Evolutionary conservation across 2,113 vertebrate species (phyloP), one percentile per base, ranked within the genome.

Genomic region (Heterochromis multidens): DNA sequence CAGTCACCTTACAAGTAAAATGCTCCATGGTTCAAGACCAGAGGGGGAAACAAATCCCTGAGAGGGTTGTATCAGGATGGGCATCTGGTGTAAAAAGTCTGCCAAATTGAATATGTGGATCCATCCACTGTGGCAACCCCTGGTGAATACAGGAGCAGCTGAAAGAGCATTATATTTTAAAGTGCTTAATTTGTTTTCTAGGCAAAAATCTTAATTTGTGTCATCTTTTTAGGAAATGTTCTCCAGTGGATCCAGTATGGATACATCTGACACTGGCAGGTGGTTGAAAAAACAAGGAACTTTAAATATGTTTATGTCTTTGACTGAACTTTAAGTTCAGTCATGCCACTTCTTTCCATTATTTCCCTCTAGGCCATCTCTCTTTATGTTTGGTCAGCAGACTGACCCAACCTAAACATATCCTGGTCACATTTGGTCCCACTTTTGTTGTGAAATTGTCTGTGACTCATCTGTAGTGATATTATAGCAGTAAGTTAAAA

Each of bases 311-410:
- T n/a, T n/a, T n/a, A n/a, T n/a, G n/a, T n/a, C n/a, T n/a, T n/a
- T n/a, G n/a, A n/a, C n/a, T n/a, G n/a, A n/a, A n/a, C n/a, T n/a
- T n/a, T n/a, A n/a, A n/a, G n/a, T n/a, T n/a, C 63, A 46, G 63
- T 70, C n/a, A 67, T 7, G 16, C 37, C 63, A 67, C 4, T 23
- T 27, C 23, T 46, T 40, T 61, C 37, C 31, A 0, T 33, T 11
- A 29, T 29, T 61, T 9, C 14, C 43, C 78, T 49, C n/a, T 21
- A 37, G 21, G 62, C 33, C 13, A 16, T 65, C 37, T 74, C 4
- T 54, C 46, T 52, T 17, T 0, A 5, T 31, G 46, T 74, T 1
- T 74, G 54, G 17, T 0, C 46, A 74, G 46, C 1, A 74, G 21
- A 74, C 27, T 33, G 46, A 74, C 46, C 31, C 70, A 31, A 52